These are phyloP conservation scores for Echiichthys vipera DNA, from an alignment of 2,797 vertebrate species.

Conservation along the genomic window DNA sequence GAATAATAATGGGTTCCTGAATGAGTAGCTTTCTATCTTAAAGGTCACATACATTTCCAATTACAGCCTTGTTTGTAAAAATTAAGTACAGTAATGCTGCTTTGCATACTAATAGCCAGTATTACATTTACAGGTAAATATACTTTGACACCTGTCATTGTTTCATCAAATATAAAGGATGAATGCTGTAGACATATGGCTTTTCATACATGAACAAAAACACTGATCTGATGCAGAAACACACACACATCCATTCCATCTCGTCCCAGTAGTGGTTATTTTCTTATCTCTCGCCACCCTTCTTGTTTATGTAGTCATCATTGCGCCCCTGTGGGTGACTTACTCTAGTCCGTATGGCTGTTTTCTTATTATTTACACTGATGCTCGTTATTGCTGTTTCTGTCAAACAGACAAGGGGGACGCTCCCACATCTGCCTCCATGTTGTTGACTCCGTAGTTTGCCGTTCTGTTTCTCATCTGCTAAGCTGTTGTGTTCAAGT, in stretches of 20 bases:
- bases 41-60: slow-evolving; percentile 8
- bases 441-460: slow-evolving; percentile 24
- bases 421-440: slow-evolving; percentile 43
- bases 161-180: background rate
- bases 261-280: background rate
- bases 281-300: slow-evolving; percentile 1
- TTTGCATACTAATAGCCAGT: background rate
- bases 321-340: slow-evolving; percentile 13
- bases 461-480: slow-evolving; percentile 18
- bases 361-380: slow-evolving; percentile 43
- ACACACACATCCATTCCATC: background rate
- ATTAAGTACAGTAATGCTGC: background rate
- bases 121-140: background rate
- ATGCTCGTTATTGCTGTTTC: slow-evolving; percentile 46
- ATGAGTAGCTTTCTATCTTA: background rate
- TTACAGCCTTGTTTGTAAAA: background rate
- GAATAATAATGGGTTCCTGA: background rate
- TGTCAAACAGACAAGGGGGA: slow-evolving; percentile 32
- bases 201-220: background rate
- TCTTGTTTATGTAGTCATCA: slow-evolving; percentile 35
- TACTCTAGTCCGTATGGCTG: background rate
- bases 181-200: background rate
- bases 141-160: background rate
- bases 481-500: slow-evolving; percentile 25
- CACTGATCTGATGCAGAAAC: background rate